phyloP scores from a whole-genome alignment of 2,888 invertebrate species.

The Timandra comae region DNA sequence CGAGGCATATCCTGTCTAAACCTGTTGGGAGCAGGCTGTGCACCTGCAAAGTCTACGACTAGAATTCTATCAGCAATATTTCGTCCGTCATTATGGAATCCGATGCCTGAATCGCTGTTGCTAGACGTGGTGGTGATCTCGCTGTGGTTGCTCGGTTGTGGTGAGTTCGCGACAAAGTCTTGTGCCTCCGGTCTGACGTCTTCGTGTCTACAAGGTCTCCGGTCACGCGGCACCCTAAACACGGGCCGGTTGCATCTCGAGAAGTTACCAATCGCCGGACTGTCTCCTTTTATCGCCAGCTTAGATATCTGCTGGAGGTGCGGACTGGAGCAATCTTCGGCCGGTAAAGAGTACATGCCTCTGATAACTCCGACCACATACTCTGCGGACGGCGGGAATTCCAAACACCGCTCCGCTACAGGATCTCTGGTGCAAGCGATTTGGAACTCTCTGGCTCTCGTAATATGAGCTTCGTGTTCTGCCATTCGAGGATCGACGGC shows the following conservation, averaged over 20 bases:
- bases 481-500: constrained; percentile 92
- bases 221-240: constrained; percentile 49
- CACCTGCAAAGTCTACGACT: constrained; percentile 83
- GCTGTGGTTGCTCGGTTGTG: constrained; percentile 89
- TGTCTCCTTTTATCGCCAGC: constrained; percentile 60
- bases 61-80: constrained; percentile 88
- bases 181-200: constrained; percentile 58
- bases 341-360: constrained; percentile 82
- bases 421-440: constrained; percentile 89
- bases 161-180: constrained; percentile 83
- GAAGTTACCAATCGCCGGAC: constrained; percentile 60
- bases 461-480: constrained; percentile 86
- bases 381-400: constrained; percentile 92
- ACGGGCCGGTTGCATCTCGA: constrained; percentile 52
- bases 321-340: constrained; percentile 59
- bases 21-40: constrained; percentile 46
- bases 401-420: constrained; percentile 86
- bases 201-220: constrained; percentile 51
- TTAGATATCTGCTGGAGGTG: constrained; percentile 62
- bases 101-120: constrained; percentile 96
- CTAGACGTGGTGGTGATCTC: constrained; percentile 90
- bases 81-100: constrained; percentile 92
- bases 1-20: constrained; percentile 54
- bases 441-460: constrained; percentile 89
- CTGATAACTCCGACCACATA: constrained; percentile 84